Conservation (phyloP, 2,113 vertebrate genomes). For the Cygnus atratus region DNA sequence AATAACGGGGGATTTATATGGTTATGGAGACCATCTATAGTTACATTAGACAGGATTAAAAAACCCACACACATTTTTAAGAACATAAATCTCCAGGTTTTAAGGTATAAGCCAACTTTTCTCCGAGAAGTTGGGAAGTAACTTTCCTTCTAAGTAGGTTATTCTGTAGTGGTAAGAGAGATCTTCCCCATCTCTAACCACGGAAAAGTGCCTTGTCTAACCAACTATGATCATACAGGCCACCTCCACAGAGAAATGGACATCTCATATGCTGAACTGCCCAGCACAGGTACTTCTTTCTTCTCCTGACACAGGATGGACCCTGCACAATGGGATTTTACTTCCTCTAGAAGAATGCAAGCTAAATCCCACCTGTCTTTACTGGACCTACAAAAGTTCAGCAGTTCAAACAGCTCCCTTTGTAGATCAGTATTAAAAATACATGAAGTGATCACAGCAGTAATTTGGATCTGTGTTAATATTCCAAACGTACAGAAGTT, state of each 20-base stretch:
- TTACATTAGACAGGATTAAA: constrained; percentile 6
- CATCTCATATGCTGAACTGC: not conserved
- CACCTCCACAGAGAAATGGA: not conserved
- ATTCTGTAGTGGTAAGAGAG: not conserved
- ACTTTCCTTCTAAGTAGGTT: not conserved
- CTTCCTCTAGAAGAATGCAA: not conserved
- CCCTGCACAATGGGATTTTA: not conserved
- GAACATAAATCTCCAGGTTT: not conserved
- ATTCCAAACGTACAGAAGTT: not conserved
- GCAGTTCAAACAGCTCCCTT: not conserved
- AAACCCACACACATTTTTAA: not conserved
- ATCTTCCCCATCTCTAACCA: not conserved
- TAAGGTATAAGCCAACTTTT: not conserved
- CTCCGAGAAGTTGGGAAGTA: not conserved
- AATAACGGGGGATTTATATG: not conserved
- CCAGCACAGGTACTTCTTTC: not conserved
- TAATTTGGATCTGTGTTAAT: not conserved
- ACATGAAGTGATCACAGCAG: not conserved
- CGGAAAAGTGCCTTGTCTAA: not conserved
- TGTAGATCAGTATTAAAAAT: not conserved
- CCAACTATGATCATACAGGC: not conserved
- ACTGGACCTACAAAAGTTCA: not conserved
- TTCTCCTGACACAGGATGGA: not conserved
- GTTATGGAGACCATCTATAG: not conserved
- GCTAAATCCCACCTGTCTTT: not conserved